These are phyloP conservation scores for Protodeltote pygarga DNA, from an alignment of 2,888 invertebrate species.

Conservation along the genomic window DNA sequence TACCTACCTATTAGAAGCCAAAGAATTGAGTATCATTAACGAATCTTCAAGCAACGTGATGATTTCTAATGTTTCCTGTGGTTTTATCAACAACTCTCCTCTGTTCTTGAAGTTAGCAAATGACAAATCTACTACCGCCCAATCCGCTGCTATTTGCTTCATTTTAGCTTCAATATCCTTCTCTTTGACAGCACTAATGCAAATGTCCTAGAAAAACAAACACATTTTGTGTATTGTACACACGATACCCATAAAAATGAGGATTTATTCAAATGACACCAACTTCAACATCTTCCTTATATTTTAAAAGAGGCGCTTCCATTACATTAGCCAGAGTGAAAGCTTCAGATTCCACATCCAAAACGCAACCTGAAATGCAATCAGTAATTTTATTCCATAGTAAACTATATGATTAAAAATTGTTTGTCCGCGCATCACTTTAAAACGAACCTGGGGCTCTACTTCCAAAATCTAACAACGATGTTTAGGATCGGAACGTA, in stretches of 20 bases:
- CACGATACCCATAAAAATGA: no score
- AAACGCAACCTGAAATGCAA: conserved; percentile 86
- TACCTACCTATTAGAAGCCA: conserved; percentile 92
- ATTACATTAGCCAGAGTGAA: conserved; percentile 94
- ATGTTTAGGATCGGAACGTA: no score
- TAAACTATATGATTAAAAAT: no score
- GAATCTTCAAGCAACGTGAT: conserved; percentile 94
- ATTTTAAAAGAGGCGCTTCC: conserved; percentile 93
- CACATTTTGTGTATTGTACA: neutral
- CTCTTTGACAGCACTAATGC: conserved; percentile 96
- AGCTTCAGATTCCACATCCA: conserved; percentile 92
- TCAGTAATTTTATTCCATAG: no score
- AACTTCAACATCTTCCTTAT: conserved; percentile 95
- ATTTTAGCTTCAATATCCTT: conserved; percentile 96
- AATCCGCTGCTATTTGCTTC: conserved; percentile 92
- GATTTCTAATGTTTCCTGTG: conserved; percentile 91
- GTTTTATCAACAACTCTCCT: conserved; percentile 93
- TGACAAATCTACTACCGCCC: conserved; percentile 91
- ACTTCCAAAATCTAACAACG: no score
- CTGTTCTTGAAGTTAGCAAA: conserved; percentile 92
- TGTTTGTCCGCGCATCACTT: no score
- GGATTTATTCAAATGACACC: neutral
- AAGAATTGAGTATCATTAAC: conserved; percentile 94
- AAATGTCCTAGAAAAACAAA: no score
- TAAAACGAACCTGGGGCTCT: no score